These are phyloP conservation scores for Drosophila simulans DNA, from an alignment of 1,140 invertebrate genomes.

Conservation along the genomic window DNA sequence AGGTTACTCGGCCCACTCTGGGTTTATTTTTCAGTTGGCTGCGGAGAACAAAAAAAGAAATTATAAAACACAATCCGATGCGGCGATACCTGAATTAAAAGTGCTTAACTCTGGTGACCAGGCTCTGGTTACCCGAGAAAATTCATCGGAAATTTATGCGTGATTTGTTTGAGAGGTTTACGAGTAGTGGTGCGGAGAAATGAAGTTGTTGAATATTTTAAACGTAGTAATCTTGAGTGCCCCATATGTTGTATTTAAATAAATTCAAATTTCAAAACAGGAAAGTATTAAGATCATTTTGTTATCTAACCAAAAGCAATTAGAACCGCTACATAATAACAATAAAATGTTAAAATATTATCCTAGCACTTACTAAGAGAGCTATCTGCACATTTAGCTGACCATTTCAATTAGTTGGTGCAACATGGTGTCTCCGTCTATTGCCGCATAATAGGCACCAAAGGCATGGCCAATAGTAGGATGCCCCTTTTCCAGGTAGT, in stretches of 20 bases:
- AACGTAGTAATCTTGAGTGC: not conserved
- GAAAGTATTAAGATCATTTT: too few species aligned
- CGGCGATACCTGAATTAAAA: conserved; percentile 48
- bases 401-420: not conserved
- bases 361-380: not conserved
- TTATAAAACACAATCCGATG: conserved; percentile 48
- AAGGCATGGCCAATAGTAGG: not conserved
- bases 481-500: too few species aligned
- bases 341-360: not conserved
- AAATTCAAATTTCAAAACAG: not conserved
- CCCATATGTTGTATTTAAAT: conserved; percentile 2
- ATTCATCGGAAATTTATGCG: conserved; percentile 35
- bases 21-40: not conserved
- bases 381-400: not conserved
- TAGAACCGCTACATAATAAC: not conserved
- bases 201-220: conserved; percentile 33
- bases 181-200: conserved; percentile 12
- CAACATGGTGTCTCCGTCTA: conserved; percentile 19
- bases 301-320: too few species aligned
- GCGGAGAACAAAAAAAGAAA: conserved; percentile 30
- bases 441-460: conserved; percentile 1
- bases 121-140: conserved; percentile 31
- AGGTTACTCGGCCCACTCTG: conserved; percentile 23
- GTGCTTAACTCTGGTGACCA: conserved; percentile 33
- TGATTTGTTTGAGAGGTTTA: conserved; percentile 31